phyloP scores from a whole-genome alignment of 1,140 invertebrate genomes.

The Phymorhynchus buccinoides region DNA sequence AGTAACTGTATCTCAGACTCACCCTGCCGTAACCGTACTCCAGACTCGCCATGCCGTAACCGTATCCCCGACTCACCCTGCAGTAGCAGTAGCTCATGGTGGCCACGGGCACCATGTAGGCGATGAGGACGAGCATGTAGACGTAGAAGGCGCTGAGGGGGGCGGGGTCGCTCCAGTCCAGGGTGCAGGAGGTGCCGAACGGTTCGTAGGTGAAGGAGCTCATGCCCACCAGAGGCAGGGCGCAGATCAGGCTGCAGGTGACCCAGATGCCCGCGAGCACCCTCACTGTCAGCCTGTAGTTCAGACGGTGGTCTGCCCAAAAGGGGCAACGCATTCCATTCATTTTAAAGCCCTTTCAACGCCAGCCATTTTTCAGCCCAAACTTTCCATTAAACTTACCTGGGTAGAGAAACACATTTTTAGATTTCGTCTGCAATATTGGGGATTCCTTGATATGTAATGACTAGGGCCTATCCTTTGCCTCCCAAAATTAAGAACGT shows the following conservation, averaged over 20 bases:
- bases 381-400: too few species aligned
- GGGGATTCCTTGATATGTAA: too few species aligned
- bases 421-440: too few species aligned
- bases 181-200: constrained; percentile 67
- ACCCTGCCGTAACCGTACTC: too few species aligned
- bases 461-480: too few species aligned
- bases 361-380: too few species aligned
- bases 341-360: too few species aligned
- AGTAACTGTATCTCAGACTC: constrained; percentile 12
- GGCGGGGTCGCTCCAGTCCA: constrained; percentile 57
- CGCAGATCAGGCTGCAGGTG: constrained; percentile 38
- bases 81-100: constrained; percentile 37
- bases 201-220: constrained; percentile 64
- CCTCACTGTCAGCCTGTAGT: neutral
- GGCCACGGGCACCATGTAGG: constrained; percentile 19
- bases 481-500: too few species aligned
- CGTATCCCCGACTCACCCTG: constrained; percentile 15
- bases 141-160: constrained; percentile 41
- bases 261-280: constrained; percentile 39
- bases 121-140: constrained; percentile 32
- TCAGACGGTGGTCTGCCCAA: constrained; percentile 48
- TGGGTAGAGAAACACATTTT: too few species aligned
- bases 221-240: constrained; percentile 58
- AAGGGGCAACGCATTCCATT: too few species aligned
- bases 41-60: neutral